Conservation (phyloP, 2,888 invertebrate genomes). For the Slavum lentiscoides region DNA sequence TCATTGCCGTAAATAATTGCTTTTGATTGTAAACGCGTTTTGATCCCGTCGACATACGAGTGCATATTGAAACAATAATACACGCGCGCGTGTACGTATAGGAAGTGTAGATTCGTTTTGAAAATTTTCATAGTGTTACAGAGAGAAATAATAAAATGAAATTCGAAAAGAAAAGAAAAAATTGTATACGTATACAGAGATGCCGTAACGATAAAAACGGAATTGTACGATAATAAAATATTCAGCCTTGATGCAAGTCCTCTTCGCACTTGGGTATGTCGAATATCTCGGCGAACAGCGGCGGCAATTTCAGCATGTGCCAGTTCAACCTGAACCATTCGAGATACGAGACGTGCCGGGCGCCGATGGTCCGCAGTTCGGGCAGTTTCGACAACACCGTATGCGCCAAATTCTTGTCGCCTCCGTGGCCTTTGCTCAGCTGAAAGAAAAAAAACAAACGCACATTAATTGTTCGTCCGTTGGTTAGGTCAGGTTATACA, state of each 20-base stretch:
- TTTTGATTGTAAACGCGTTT: constrained; percentile 44
- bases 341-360: constrained; percentile 80
- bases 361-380: constrained; percentile 79
- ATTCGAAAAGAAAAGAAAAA: background rate
- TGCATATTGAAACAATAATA: too few species aligned
- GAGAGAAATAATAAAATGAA: constrained; percentile 9
- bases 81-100: too few species aligned
- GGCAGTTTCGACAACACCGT: constrained; percentile 68
- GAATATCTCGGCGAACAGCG: constrained; percentile 94
- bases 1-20: too few species aligned
- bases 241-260: constrained; percentile 60
- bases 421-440: constrained; percentile 67
- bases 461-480: too few species aligned
- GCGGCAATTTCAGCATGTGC: constrained; percentile 82
- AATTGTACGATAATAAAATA: constrained; percentile 32
- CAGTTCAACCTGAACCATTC: constrained; percentile 91
- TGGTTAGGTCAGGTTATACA: too few species aligned
- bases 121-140: too few species aligned
- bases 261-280: constrained; percentile 89
- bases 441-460: constrained; percentile 56
- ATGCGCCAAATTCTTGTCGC: constrained; percentile 66
- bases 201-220: constrained; percentile 24
- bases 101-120: too few species aligned
- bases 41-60: background rate
- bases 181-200: background rate